Evolutionary conservation across 64 coral and sea anemone species (phyloP).

Genomic region (Montipora foliosa): DNA sequence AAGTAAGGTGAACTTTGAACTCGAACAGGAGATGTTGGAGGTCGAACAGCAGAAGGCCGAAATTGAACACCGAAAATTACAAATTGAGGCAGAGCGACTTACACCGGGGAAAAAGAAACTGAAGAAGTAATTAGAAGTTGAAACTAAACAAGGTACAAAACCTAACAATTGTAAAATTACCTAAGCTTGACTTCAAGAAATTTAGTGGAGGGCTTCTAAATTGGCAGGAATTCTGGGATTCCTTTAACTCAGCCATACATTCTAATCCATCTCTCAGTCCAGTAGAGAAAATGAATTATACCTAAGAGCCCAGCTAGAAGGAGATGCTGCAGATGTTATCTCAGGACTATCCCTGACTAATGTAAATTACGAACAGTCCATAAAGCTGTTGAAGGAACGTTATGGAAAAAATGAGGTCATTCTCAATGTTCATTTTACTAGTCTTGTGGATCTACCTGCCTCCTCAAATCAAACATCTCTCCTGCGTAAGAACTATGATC

Average conservation of each 20-base stretch:
- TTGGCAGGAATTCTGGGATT: conserved; percentile 73
- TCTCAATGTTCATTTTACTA: conserved; percentile 43
- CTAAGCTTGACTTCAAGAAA: conserved; percentile 32
- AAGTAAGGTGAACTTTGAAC: neutral
- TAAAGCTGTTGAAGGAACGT: conserved; percentile 34
- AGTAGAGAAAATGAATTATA: conserved; percentile 45
- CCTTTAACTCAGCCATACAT: conserved; percentile 57
- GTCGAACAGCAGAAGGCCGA: neutral
- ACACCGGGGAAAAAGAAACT: conserved; percentile 2
- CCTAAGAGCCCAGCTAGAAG: conserved; percentile 1
- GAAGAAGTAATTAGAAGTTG: neutral
- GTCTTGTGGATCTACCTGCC: conserved; percentile 28
- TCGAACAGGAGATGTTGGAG: neutral
- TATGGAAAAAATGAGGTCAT: conserved; percentile 28
- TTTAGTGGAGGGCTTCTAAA: conserved; percentile 38
- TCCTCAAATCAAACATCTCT: neutral
- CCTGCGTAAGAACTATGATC: neutral
- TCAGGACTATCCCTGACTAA: conserved; percentile 8
- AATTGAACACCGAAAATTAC: conserved; percentile 10
- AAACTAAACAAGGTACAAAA: neutral
- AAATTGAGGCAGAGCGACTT: conserved; percentile 11
- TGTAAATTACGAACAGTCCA: conserved; percentile 28
- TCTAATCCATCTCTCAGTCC: conserved; percentile 23
- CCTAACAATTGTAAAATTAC: conserved; percentile 33
- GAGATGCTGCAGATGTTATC: conserved; percentile 31